phyloP scores from a whole-genome alignment of 2,797 vertebrate species.

The Phalloptychus januarius region DNA sequence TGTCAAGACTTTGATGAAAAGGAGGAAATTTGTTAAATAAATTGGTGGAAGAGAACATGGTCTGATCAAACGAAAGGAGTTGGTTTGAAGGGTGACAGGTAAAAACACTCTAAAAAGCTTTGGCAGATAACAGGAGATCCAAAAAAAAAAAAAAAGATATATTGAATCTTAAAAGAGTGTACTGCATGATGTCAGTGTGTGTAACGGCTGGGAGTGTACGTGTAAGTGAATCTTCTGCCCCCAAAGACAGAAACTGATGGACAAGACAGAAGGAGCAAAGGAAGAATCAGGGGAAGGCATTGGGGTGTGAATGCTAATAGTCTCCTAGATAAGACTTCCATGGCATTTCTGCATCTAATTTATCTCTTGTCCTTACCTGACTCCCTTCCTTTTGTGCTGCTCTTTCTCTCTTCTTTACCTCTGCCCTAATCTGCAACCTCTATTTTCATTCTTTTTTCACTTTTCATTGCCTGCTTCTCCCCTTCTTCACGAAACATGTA shows the following conservation, averaged over 20 bases:
- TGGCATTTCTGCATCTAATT: slow-evolving; percentile 47
- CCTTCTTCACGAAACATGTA: slow-evolving; percentile 52
- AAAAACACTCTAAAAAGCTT: background rate
- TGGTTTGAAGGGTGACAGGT: background rate
- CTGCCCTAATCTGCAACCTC: background rate
- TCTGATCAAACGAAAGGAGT: background rate
- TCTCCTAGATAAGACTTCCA: slow-evolving; percentile 55
- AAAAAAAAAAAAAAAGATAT: background rate
- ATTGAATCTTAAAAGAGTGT: slow-evolving; percentile 3
- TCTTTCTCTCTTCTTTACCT: slow-evolving; percentile 2
- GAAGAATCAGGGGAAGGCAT: slow-evolving; percentile 45
- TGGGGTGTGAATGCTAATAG: slow-evolving; percentile 71
- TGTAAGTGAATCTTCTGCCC: slow-evolving; percentile 40
- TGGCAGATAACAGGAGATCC: background rate
- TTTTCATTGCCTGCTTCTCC: background rate
- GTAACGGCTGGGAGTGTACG: slow-evolving; percentile 8
- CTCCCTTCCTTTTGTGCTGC: slow-evolving; percentile 10
- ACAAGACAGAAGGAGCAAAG: slow-evolving; percentile 59
- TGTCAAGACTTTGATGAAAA: slow-evolving; percentile 1
- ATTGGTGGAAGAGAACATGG: background rate
- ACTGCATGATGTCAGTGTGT: slow-evolving; percentile 17
- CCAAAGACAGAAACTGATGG: slow-evolving; percentile 61
- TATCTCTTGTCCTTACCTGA: slow-evolving; percentile 48
- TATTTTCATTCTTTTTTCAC: slow-evolving; percentile 9
- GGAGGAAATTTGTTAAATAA: background rate